These are phyloP conservation scores for Aphelinus certus DNA, from an alignment of 1,140 invertebrate genomes.

Conservation along the genomic window DNA sequence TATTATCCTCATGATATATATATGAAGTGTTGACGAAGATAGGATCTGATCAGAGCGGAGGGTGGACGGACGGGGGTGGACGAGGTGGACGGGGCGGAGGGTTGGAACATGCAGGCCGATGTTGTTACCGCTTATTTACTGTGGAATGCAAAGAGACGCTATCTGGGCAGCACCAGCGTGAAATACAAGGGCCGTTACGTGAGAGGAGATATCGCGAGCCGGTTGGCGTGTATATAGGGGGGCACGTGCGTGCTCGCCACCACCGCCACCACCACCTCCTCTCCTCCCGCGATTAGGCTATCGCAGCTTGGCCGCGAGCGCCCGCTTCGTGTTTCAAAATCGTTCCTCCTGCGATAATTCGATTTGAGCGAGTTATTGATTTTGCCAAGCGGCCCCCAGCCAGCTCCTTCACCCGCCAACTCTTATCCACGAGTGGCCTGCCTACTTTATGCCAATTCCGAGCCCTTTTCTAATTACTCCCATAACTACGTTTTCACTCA, in stretches of 20 bases:
- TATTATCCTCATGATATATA: too few relatives aligned
- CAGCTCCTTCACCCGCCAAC: not conserved
- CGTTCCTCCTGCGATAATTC: constrained; percentile 26
- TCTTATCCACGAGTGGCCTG: constrained; percentile 10
- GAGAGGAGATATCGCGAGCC: constrained; percentile 25
- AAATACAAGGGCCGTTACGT: constrained; percentile 36
- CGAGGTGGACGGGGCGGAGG: constrained; percentile 7
- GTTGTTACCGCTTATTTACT: constrained; percentile 34
- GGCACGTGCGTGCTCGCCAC: not conserved
- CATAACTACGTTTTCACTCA: too few relatives aligned
- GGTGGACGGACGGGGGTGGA: constrained; percentile 5
- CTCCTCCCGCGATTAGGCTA: too few relatives aligned
- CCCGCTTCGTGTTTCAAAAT: constrained; percentile 25
- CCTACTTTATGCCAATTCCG: too few relatives aligned
- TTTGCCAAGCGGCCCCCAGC: not conserved
- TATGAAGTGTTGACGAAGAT: too few relatives aligned
- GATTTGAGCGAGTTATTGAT: constrained; percentile 24
- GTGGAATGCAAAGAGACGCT: constrained; percentile 41
- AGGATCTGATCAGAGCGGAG: constrained; percentile 13
- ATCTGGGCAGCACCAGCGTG: constrained; percentile 17
- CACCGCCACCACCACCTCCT: too few relatives aligned
- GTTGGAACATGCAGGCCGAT: constrained; percentile 5
- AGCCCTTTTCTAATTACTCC: too few relatives aligned
- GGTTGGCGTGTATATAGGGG: not conserved
- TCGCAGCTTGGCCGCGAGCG: not conserved